Evolutionary conservation across 1,140 invertebrate species (phyloP).

Genomic region (Neoseiulus cucumeris): DNA sequence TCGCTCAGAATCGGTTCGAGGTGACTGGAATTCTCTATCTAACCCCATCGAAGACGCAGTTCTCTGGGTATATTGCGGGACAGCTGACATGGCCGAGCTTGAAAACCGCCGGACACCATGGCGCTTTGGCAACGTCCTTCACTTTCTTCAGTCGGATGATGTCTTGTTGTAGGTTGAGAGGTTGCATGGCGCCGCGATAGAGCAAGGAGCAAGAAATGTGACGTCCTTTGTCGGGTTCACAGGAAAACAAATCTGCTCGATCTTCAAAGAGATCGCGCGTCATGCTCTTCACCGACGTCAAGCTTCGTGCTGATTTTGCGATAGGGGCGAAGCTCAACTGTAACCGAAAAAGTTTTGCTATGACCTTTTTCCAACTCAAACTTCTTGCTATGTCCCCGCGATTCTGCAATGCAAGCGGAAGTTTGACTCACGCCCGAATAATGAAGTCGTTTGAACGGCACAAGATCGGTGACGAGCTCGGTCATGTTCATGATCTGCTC

Average conservation of each 20-base stretch:
- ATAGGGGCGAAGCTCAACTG: no score
- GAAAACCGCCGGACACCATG: conserved; percentile 72
- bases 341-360: no score
- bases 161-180: conserved; percentile 52
- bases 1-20: no score
- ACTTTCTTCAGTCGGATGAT: conserved; percentile 62
- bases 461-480: conserved; percentile 22
- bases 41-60: no score
- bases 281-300: conserved; percentile 34
- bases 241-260: conserved; percentile 79
- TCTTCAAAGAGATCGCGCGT: conserved; percentile 71
- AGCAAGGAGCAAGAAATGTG: conserved; percentile 72
- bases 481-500: conserved; percentile 24
- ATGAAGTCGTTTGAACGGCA: conserved; percentile 26
- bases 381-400: no score
- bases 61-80: background rate
- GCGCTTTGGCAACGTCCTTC: conserved; percentile 60
- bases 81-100: conserved; percentile 26
- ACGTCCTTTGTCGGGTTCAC: conserved; percentile 65
- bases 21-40: no score
- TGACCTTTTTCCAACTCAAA: no score
- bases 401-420: conserved; percentile 12
- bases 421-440: conserved; percentile 24
- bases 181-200: conserved; percentile 45
- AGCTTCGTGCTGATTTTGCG: no score